Evolutionary conservation across 2,888 invertebrate genomes (phyloP).

Genomic region (Scaptodrosophila latifasciaeformis): DNA sequence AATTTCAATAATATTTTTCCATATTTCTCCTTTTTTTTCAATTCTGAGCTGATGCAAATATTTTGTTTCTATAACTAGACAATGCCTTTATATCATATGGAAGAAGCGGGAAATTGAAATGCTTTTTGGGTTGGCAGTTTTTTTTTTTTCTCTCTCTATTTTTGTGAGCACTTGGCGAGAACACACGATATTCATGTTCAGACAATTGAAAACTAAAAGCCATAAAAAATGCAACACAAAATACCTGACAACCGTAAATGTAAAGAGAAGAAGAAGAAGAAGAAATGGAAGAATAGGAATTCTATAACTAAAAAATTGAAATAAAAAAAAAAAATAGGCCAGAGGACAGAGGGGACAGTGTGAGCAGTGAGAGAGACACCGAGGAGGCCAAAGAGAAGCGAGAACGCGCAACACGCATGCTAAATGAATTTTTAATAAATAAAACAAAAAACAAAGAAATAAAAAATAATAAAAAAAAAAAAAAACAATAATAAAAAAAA

Average conservation of each 20-base stretch:
- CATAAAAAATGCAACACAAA: slow-evolving; percentile 49
- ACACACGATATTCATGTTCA: slow-evolving; percentile 40
- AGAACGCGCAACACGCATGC: too few relatives aligned
- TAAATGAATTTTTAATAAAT: slow-evolving; percentile 51
- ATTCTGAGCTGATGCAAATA: too few relatives aligned
- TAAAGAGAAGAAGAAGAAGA: slow-evolving; percentile 12
- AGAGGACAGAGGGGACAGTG: too few relatives aligned
- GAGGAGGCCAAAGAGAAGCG: slow-evolving; percentile 29
- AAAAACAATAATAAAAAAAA: not conserved
- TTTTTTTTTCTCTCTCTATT: too few relatives aligned
- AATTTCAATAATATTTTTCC: too few relatives aligned
- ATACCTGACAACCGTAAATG: slow-evolving; percentile 42
- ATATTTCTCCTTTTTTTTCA: too few relatives aligned
- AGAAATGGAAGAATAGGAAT: too few relatives aligned
- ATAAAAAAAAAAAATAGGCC: not conserved
- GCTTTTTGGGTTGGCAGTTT: too few relatives aligned
- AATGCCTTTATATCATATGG: too few relatives aligned
- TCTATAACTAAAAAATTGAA: slow-evolving; percentile 7
- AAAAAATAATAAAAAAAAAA: not conserved
- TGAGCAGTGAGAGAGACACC: slow-evolving; percentile 4
- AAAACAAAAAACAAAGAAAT: slow-evolving; percentile 26
- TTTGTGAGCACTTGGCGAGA: too few relatives aligned
- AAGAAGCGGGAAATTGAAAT: too few relatives aligned
- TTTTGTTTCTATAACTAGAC: too few relatives aligned
- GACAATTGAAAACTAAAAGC: slow-evolving; percentile 44